Evolutionary conservation across 2,113 vertebrate genomes (phyloP).

Genomic region (Paracanthobrama guichenoti): DNA sequence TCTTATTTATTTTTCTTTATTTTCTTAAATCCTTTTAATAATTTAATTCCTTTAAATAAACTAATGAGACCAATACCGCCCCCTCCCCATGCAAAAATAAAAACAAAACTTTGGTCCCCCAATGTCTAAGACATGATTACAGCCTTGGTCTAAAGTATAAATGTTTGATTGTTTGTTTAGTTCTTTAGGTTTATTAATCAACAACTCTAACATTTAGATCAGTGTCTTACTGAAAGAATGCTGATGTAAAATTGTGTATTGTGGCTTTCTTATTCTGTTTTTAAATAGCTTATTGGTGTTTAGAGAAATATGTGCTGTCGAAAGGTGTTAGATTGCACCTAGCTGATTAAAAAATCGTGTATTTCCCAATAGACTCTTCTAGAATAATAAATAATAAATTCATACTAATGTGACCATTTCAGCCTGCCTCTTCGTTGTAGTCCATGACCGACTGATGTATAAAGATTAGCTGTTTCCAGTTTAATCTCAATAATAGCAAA

Average conservation of each 20-base stretch:
- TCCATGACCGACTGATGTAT: background rate
- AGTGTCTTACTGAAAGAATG: background rate
- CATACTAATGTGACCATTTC: background rate
- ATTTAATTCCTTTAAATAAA: no score
- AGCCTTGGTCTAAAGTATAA: background rate
- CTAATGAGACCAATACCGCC: no score
- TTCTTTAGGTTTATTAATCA: background rate
- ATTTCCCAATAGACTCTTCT: conserved; percentile 3
- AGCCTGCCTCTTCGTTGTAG: background rate
- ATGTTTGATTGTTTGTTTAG: background rate
- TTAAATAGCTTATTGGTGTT: background rate
- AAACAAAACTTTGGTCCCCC: no score
- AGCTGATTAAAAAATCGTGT: background rate
- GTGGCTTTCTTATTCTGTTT: background rate
- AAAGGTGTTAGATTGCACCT: background rate
- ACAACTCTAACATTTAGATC: background rate
- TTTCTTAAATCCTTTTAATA: no score
- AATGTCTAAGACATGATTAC: no score
- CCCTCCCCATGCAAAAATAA: no score
- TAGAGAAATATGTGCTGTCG: background rate
- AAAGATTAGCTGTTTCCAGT: background rate
- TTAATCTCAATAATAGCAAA: conserved; percentile 13
- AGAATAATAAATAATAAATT: background rate
- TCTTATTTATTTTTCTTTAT: no score
- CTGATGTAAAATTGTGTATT: background rate